Evolutionary conservation across 1,140 invertebrate genomes (phyloP).

Genomic region (Bombus fervidus): DNA sequence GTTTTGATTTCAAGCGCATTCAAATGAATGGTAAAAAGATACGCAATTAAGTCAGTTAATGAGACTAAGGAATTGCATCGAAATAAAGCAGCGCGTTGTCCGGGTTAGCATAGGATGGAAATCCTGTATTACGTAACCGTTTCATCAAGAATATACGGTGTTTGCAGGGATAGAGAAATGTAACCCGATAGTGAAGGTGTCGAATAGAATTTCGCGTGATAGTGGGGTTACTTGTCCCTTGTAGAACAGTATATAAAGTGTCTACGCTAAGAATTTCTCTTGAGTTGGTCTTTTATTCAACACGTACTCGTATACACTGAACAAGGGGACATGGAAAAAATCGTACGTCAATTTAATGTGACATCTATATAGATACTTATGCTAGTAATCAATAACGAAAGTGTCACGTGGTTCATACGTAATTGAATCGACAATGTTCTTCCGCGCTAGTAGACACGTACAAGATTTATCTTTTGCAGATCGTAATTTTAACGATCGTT

Average conservation of each 20-base stretch:
- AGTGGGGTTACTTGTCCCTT: conserved; percentile 61
- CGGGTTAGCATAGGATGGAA: conserved; percentile 40
- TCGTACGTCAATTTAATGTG: conserved; percentile 50
- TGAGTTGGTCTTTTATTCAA: conserved; percentile 49
- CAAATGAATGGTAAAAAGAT: background rate
- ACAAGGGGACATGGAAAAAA: conserved; percentile 36
- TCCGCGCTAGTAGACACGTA: background rate
- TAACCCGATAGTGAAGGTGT: conserved; percentile 60
- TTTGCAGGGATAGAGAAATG: conserved; percentile 35
- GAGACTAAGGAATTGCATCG: background rate
- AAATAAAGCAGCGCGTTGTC: background rate
- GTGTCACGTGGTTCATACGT: no score
- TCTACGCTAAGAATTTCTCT: conserved; percentile 41
- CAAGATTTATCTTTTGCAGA: conserved; percentile 45
- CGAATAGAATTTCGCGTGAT: conserved; percentile 29
- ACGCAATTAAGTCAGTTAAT: background rate
- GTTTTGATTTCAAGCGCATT: background rate
- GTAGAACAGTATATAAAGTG: conserved; percentile 66
- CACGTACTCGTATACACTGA: background rate
- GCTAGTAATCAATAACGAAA: background rate
- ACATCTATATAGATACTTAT: background rate
- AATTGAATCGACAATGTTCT: background rate
- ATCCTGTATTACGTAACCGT: conserved; percentile 55
- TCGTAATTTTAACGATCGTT: conserved; percentile 57
- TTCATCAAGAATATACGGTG: background rate